Conservation (phyloP, 2,113 vertebrate genomes). For the Telmatochromis sp. region DNA sequence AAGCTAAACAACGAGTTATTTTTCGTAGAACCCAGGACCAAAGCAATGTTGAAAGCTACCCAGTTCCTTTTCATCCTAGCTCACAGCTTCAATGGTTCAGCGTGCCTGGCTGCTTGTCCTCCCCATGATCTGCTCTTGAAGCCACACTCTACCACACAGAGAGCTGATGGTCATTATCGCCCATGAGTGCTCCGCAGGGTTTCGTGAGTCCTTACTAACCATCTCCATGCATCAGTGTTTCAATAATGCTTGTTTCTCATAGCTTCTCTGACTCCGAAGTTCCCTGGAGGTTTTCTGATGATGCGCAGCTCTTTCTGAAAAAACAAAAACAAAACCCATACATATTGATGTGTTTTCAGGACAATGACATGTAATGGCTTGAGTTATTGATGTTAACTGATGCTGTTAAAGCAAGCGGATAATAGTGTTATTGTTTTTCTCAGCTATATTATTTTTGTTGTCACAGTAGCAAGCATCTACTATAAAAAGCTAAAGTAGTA, state of each 20-base stretch:
- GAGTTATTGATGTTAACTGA: background rate
- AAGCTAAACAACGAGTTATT: background rate
- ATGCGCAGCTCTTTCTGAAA: background rate
- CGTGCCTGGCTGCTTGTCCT: background rate
- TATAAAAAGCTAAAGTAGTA: background rate
- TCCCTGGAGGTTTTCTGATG: background rate
- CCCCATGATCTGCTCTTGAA: background rate
- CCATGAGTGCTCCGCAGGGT: constrained; percentile 8
- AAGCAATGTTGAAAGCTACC: background rate
- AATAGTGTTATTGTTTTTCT: background rate
- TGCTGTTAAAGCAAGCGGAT: background rate
- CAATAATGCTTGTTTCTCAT: background rate
- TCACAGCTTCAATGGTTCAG: background rate
- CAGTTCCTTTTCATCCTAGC: background rate
- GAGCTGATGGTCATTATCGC: constrained; percentile 17
- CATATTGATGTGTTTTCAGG: background rate
- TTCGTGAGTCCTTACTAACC: background rate
- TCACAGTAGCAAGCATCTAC: background rate
- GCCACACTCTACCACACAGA: constrained; percentile 2
- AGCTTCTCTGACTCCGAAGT: background rate
- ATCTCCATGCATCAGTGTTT: background rate
- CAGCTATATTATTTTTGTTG: background rate
- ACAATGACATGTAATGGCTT: background rate
- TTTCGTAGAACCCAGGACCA: background rate
- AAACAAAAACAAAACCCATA: background rate